A percentile compares a stretch with the other conserved stretches of the same genome.
Conservation (phyloP, 2,113 vertebrate species). For the Vanacampus margaritifer region DNA sequence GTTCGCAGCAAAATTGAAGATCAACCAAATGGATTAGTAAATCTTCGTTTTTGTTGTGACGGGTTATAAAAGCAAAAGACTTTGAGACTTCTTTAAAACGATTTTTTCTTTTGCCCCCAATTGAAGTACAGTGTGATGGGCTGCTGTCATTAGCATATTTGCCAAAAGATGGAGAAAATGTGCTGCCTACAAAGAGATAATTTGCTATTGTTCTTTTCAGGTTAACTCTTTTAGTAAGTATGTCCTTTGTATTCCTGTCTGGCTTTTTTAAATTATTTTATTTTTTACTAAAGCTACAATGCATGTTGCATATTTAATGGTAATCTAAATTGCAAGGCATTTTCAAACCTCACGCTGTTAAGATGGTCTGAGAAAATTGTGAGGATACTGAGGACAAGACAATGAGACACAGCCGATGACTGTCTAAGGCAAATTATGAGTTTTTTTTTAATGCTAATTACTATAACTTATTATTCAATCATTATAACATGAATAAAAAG, state of each 20-base stretch:
- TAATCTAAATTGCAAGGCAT: background rate
- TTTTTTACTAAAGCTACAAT: slow-evolving; percentile 2
- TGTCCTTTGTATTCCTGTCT: slow-evolving; percentile 6
- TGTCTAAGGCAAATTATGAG: background rate
- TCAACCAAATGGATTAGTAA: background rate
- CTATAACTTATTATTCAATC: background rate
- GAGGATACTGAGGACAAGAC: background rate
- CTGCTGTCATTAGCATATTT: slow-evolving; percentile 17
- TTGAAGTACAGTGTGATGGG: background rate
- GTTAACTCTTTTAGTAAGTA: slow-evolving; percentile 1
- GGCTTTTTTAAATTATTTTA: background rate
- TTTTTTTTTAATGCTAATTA: background rate
- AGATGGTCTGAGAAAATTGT: background rate
- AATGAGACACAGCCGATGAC: background rate
- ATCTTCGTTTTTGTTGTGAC: background rate
- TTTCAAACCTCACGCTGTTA: background rate
- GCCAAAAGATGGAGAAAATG: slow-evolving; percentile 37
- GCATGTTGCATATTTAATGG: background rate
- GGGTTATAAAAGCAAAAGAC: background rate
- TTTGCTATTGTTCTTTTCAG: slow-evolving; percentile 19
- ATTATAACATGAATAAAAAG: background rate
- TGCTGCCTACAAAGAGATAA: slow-evolving; percentile 19
- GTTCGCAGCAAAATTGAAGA: background rate
- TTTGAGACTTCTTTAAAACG: background rate
- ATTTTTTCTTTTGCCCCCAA: background rate